A percentile compares a stretch with the other conserved stretches of the same genome.
These are phyloP conservation scores for Geophilus truncorum DNA, from an alignment of 2,888 invertebrate species.

Conservation along the genomic window DNA sequence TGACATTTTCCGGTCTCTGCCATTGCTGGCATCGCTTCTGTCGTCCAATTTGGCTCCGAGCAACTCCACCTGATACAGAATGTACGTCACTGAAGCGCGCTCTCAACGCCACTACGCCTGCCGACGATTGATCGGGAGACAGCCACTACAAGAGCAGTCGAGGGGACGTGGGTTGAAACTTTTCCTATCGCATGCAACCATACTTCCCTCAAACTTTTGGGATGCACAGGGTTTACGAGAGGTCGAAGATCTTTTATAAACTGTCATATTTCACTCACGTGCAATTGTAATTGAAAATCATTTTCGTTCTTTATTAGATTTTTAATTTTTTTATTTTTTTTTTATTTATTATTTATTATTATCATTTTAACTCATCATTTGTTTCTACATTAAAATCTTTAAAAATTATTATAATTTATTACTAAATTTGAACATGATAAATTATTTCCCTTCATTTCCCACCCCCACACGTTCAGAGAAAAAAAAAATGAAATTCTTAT, in stretches of 20 bases:
- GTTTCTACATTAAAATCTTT: too few relatives aligned
- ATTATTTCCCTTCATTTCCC: too few relatives aligned
- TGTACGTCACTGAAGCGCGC: background rate
- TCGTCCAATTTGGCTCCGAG: conserved; percentile 35
- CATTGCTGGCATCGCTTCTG: conserved; percentile 47
- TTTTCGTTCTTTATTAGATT: background rate
- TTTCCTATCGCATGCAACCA: background rate
- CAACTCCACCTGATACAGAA: conserved; percentile 35
- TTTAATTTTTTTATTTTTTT: too few relatives aligned
- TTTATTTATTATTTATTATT: too few relatives aligned
- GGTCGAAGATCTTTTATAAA: background rate
- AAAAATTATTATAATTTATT: too few relatives aligned
- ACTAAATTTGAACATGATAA: too few relatives aligned
- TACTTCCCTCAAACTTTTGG: background rate
- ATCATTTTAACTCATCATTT: too few relatives aligned
- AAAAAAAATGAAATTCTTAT: too few relatives aligned
- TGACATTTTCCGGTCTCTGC: conserved; percentile 76
- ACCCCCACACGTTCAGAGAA: too few relatives aligned
- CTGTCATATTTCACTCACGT: too few relatives aligned
- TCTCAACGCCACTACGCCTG: background rate
- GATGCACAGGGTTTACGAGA: background rate
- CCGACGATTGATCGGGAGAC: background rate
- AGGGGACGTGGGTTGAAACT: background rate
- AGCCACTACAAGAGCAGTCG: background rate
- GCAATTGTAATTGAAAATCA: too few relatives aligned